Evolutionary conservation across 2,113 vertebrate species (phyloP).

Genomic region (Rhinoderma darwinii): DNA sequence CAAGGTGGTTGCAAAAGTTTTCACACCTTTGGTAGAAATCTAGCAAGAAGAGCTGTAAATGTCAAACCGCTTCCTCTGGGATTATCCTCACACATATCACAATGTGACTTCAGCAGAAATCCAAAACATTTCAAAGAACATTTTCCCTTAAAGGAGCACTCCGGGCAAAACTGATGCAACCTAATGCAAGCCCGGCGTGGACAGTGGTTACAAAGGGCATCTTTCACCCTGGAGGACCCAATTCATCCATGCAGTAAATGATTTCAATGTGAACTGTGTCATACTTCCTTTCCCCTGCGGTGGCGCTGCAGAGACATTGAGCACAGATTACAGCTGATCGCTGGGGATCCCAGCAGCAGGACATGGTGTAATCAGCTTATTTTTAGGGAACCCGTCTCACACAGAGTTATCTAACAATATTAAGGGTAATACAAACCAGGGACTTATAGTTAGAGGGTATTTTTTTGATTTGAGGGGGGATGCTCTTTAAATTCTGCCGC

Average conservation of each 20-base stretch:
- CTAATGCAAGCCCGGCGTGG: no score
- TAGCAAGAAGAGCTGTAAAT: not conserved
- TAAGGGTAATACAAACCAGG: no score
- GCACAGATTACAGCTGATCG: not conserved
- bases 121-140: not conserved
- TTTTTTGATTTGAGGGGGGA: not conserved
- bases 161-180: no score
- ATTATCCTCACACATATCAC: not conserved
- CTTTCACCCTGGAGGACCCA: no score
- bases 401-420: no score
- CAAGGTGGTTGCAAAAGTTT: not conserved
- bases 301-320: no score
- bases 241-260: no score
- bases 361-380: not conserved
- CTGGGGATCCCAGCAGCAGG: not conserved
- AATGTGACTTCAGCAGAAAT: not conserved
- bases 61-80: not conserved
- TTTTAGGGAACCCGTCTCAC: no score
- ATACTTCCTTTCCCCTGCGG: no score
- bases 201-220: no score
- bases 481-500: no score
- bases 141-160: not conserved
- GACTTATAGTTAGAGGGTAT: not conserved
- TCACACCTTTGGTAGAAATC: not conserved
- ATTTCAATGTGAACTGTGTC: no score